Conservation (phyloP, 2,113 vertebrate species). For the Gymnorhina tibicen region DNA sequence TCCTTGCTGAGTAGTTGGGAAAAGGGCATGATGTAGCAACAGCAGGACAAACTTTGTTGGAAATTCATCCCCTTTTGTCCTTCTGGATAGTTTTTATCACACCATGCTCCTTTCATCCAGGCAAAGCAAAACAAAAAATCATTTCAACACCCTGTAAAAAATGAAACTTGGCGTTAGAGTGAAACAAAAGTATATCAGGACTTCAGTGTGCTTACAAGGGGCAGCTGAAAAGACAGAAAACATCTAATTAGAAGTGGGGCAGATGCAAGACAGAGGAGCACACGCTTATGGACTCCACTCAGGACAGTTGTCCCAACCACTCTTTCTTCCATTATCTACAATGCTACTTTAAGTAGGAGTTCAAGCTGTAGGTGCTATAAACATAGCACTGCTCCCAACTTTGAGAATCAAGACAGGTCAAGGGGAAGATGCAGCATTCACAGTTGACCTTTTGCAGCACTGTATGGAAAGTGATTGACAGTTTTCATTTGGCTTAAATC, state of each 20-base stretch:
- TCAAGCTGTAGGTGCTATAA: background rate
- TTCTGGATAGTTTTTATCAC: background rate
- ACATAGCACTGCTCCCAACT: background rate
- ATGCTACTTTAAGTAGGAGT: background rate
- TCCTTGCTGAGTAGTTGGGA: background rate
- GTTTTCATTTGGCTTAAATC: background rate
- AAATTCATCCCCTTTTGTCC: background rate
- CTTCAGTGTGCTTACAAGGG: background rate
- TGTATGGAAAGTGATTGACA: background rate
- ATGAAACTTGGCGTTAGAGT: background rate
- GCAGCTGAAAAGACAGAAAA: background rate
- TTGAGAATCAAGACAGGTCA: background rate
- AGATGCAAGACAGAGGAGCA: background rate
- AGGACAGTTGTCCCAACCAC: background rate
- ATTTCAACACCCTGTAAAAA: background rate
- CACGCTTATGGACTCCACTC: background rate
- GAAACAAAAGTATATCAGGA: background rate
- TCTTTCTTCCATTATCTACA: background rate
- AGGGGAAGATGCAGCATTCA: background rate
- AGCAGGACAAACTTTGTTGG: background rate
- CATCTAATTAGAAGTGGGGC: background rate
- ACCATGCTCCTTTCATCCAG: background rate
- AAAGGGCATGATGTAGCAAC: rapidly evolving
- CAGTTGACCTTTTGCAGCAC: background rate
- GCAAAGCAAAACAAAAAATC: background rate